Evolutionary conservation across 2,888 invertebrate genomes (phyloP).

Genomic region (Nomada fucata): DNA sequence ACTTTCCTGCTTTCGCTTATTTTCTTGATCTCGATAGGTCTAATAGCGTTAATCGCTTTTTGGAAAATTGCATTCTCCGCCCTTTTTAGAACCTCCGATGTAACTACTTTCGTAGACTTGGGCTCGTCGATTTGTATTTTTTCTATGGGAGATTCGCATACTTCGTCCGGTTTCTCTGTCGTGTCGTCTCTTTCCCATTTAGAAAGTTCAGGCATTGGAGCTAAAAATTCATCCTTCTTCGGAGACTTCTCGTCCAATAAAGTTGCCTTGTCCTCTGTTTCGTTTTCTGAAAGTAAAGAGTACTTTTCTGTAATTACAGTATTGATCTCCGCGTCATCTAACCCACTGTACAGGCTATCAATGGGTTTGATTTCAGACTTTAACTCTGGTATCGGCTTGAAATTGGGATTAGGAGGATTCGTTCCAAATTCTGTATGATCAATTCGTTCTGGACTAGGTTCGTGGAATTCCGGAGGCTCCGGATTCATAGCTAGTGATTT

Average conservation of each 20-base stretch:
- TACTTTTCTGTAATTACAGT: constrained; percentile 77
- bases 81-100: constrained; percentile 94
- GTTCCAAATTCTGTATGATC: constrained; percentile 75
- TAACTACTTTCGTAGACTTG: constrained; percentile 87
- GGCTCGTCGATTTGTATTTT: constrained; percentile 74
- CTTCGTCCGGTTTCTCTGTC: constrained; percentile 80
- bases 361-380: constrained; percentile 76
- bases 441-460: constrained; percentile 62
- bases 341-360: constrained; percentile 82
- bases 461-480: constrained; percentile 78
- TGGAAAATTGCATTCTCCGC: constrained; percentile 97
- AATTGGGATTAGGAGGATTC: constrained; percentile 82
- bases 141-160: constrained; percentile 84
- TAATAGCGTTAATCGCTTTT: constrained; percentile 92
- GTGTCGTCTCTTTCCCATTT: constrained; percentile 93
- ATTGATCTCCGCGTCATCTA: constrained; percentile 80
- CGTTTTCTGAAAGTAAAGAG: constrained; percentile 72
- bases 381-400: constrained; percentile 80
- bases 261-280: constrained; percentile 65
- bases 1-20: constrained; percentile 89
- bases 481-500: constrained; percentile 81
- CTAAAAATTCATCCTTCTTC: constrained; percentile 87
- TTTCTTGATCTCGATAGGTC: constrained; percentile 91
- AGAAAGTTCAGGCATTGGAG: constrained; percentile 91
- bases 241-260: constrained; percentile 75